phyloP scores from a whole-genome alignment of 2,113 vertebrate genomes.

The Petrocephalus zakoni region DNA sequence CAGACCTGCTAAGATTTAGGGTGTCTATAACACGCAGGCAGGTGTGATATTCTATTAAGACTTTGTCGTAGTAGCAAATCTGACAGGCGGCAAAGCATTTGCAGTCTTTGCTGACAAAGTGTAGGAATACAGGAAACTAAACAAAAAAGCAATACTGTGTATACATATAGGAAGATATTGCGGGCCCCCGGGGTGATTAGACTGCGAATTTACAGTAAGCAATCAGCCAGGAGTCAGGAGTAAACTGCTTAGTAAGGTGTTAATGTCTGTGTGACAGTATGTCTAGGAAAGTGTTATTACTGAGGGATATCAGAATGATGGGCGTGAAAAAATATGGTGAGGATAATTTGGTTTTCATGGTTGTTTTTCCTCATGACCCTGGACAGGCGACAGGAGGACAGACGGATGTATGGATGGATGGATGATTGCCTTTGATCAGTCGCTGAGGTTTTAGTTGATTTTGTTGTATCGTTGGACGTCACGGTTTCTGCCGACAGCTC shows the following conservation, averaged over 20 bases:
- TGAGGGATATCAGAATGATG: neutral
- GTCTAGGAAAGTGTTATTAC: neutral
- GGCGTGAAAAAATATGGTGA: neutral
- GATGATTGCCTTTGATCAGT: neutral
- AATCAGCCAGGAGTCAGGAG: neutral
- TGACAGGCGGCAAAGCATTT: neutral
- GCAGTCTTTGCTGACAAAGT: neutral
- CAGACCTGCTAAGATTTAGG: neutral
- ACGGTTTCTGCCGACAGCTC: neutral
- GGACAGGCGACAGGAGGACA: neutral
- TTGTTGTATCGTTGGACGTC: neutral
- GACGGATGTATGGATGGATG: neutral
- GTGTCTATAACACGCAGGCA: neutral
- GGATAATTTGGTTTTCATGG: neutral
- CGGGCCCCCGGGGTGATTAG: neutral
- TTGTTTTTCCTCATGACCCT: neutral
- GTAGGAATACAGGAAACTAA: neutral
- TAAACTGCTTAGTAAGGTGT: neutral
- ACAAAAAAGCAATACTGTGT: neutral
- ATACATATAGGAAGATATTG: neutral
- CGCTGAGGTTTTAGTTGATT: neutral
- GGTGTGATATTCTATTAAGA: neutral
- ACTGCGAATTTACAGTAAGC: neutral
- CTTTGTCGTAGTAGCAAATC: neutral
- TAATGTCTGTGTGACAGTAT: neutral